phyloP scores from a whole-genome alignment of 2,888 invertebrate genomes.

The Chamaedrilus cognettii region DNA sequence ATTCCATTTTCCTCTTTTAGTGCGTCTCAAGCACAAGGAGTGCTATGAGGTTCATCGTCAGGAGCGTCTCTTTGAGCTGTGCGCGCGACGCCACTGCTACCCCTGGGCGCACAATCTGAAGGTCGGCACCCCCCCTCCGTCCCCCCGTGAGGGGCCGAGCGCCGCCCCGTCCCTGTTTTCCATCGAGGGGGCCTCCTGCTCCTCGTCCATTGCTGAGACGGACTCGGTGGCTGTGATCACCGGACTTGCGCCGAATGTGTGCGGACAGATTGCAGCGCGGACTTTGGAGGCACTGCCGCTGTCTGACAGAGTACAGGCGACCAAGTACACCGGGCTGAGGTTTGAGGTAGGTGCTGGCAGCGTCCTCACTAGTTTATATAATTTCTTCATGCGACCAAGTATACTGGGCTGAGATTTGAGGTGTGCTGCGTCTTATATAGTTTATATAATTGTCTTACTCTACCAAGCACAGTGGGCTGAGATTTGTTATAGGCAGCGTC shows the following conservation, averaged over 20 bases:
- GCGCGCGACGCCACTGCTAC: slow-evolving; percentile 31
- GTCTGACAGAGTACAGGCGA: slow-evolving; percentile 27
- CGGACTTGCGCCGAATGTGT: no score
- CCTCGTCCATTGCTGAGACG: background rate
- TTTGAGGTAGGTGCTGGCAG: slow-evolving; percentile 25
- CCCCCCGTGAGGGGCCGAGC: no score
- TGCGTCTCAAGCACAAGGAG: slow-evolving; percentile 28
- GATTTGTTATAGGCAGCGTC: no score
- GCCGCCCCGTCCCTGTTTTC: no score
- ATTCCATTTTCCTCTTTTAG: slow-evolving; percentile 17
- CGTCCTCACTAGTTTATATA: no score
- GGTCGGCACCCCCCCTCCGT: background rate
- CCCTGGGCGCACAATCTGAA: no score
- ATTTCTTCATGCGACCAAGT: no score
- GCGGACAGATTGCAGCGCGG: slow-evolving; percentile 15
- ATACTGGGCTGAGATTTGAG: no score
- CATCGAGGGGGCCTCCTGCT: no score
- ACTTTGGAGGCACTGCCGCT: slow-evolving; percentile 25
- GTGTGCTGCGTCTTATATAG: no score
- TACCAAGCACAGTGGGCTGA: no score
- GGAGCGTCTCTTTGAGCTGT: slow-evolving; percentile 35
- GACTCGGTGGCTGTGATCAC: background rate
- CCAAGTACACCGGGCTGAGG: slow-evolving; percentile 25
- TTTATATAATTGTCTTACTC: no score
- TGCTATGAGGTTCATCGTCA: slow-evolving; percentile 33